Evolutionary conservation across 2,797 vertebrate species (phyloP).

Genomic region (Galagoides demidoff): DNA sequence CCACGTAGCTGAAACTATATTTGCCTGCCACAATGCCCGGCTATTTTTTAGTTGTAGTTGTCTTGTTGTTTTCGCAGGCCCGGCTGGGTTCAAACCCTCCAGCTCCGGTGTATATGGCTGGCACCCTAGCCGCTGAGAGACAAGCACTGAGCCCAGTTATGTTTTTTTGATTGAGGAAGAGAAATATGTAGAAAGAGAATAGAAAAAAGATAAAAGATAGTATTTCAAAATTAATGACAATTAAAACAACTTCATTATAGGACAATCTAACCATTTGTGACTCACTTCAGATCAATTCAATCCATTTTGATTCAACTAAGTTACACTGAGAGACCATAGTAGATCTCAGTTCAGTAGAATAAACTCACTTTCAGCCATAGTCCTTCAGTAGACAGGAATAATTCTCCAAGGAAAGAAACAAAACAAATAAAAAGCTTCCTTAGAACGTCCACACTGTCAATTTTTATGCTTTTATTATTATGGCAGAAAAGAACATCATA

Average conservation of each 20-base stretch:
- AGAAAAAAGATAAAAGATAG: neutral
- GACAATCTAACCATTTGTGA: neutral
- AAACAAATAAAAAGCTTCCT: neutral
- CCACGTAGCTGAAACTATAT: no score
- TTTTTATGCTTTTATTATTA: neutral
- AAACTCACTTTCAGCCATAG: slow-evolving; percentile 12
- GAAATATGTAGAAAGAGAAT: neutral
- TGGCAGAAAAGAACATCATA: neutral
- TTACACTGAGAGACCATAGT: neutral
- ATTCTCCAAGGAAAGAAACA: slow-evolving; percentile 17
- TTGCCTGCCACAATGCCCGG: no score
- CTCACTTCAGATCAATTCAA: neutral
- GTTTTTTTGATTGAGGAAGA: neutral
- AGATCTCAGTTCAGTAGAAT: neutral
- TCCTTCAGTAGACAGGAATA: neutral
- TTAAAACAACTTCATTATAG: slow-evolving; percentile 22
- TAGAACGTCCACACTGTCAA: neutral
- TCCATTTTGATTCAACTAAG: neutral
- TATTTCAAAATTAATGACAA: neutral
- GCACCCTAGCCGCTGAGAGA: no score
- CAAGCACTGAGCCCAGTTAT: no score
- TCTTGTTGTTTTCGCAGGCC: no score
- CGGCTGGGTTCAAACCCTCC: no score
- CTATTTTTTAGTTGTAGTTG: no score
- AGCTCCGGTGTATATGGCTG: no score